These are phyloP conservation scores for Centruroides sculpturatus DNA, from an alignment of 1,140 invertebrate species.

Conservation along the genomic window DNA sequence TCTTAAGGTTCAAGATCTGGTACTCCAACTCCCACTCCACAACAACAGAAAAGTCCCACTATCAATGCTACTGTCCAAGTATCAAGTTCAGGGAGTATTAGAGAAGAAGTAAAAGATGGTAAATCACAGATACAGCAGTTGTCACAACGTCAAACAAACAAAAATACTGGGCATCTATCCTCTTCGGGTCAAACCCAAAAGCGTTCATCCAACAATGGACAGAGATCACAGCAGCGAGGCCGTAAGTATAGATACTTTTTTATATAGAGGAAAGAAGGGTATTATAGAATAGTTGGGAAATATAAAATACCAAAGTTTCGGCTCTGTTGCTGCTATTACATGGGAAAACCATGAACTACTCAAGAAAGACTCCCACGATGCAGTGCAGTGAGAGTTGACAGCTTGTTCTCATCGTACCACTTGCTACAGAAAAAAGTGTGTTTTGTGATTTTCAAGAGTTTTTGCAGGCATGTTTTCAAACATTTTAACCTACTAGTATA, in stretches of 20 bases:
- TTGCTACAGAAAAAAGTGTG: too few species aligned
- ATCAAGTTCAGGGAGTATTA: conserved; percentile 4
- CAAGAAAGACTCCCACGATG: too few species aligned
- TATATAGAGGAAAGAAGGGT: too few species aligned
- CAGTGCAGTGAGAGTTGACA: too few species aligned
- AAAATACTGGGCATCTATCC: not conserved
- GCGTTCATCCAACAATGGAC: not conserved
- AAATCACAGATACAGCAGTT: not conserved
- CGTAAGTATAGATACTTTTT: not conserved
- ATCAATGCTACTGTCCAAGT: conserved; percentile 64
- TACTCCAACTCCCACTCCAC: conserved; percentile 11
- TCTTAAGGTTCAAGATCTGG: conserved; percentile 12
- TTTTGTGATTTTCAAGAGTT: too few species aligned
- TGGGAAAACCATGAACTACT: too few species aligned
- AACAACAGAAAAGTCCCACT: conserved; percentile 41
- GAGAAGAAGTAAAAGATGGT: not conserved
- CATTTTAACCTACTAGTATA: too few species aligned
- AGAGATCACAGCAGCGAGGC: conserved; percentile 9
- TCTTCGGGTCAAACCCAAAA: not conserved
- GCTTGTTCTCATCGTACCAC: too few species aligned
- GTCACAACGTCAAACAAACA: not conserved
- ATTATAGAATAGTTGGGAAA: too few species aligned
- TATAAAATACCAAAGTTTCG: too few species aligned
- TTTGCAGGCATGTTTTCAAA: too few species aligned
- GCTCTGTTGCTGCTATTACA: too few species aligned